A percentile compares a stretch with the other conserved stretches of the same genome.
phyloP scores from a whole-genome alignment of 2,797 vertebrate species.

The Sarcoramphus papa region DNA sequence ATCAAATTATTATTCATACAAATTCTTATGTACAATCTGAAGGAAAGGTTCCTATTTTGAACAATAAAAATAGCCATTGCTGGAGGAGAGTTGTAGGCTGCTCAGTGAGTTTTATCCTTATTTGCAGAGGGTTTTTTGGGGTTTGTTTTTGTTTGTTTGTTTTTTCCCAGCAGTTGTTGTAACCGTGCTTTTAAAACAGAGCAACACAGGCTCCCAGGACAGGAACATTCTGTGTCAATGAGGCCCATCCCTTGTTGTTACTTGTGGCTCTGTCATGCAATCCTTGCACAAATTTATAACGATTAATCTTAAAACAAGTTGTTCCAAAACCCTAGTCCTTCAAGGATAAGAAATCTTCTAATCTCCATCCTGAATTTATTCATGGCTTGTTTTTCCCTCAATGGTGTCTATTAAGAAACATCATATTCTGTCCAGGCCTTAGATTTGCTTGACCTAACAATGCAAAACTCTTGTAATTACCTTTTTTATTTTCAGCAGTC shows the following conservation, averaged over 20 bases:
- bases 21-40: neutral
- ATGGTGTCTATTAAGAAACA: neutral
- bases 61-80: neutral
- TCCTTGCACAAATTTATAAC: neutral
- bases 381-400: neutral
- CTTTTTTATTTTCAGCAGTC: neutral
- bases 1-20: neutral
- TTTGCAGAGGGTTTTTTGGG: rapidly evolving
- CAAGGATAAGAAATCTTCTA: neutral
- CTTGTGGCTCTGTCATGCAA: neutral
- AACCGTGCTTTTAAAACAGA: neutral
- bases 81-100: neutral
- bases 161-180: neutral
- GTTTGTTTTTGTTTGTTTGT: neutral
- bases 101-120: neutral
- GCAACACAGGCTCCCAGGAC: neutral
- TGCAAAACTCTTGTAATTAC: neutral
- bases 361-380: neutral
- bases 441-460: neutral
- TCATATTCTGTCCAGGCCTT: neutral
- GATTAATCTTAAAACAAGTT: neutral
- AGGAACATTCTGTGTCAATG: neutral
- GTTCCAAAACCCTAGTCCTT: neutral
- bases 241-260: neutral
- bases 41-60: neutral